These are phyloP conservation scores for Trachelus troglodyta DNA, from an alignment of 2,888 invertebrate species.

Conservation along the genomic window DNA sequence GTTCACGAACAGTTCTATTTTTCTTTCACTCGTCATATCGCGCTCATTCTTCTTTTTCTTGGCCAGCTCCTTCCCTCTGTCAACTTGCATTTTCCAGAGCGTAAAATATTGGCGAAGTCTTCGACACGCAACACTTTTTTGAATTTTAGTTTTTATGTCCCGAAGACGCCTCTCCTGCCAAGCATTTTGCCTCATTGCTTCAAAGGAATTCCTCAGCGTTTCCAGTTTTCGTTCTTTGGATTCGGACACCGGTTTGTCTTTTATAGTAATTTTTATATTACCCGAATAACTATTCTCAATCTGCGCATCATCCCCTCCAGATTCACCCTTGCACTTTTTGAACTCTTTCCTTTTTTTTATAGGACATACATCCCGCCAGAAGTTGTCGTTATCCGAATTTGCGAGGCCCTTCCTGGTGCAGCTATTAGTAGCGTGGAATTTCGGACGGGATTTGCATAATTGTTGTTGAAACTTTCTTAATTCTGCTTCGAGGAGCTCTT, in stretches of 20 bases:
- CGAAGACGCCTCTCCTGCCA: slow-evolving; percentile 39
- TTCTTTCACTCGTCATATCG: slow-evolving; percentile 47
- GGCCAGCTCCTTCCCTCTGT: slow-evolving; percentile 24
- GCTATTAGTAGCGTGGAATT: slow-evolving; percentile 37
- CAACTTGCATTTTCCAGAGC: slow-evolving; percentile 41
- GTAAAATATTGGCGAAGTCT: slow-evolving; percentile 42
- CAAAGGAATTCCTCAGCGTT: slow-evolving; percentile 39
- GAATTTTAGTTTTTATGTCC: slow-evolving; percentile 40
- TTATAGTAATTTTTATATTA: slow-evolving; percentile 54
- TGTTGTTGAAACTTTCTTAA: slow-evolving; percentile 47
- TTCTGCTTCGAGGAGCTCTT: slow-evolving; percentile 45
- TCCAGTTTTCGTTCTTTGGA: slow-evolving; percentile 25
- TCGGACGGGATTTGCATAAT: slow-evolving; percentile 40
- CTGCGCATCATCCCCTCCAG: background rate
- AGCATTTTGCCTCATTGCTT: slow-evolving; percentile 37
- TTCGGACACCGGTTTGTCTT: slow-evolving; percentile 44
- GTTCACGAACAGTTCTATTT: slow-evolving; percentile 55
- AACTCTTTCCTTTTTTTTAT: background rate
- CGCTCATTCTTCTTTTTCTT: slow-evolving; percentile 26
- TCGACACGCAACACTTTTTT: slow-evolving; percentile 31
- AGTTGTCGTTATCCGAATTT: slow-evolving; percentile 44
- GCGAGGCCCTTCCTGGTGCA: slow-evolving; percentile 38
- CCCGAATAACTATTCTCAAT: slow-evolving; percentile 22
- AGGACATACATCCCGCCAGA: slow-evolving; percentile 40
- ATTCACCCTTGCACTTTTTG: background rate